Percentiles rank a stretch among this genome's conserved stretches.
Evolutionary conservation across 2,888 invertebrate genomes (phyloP).

Genomic region (Dryocosmus kuriphilus): DNA sequence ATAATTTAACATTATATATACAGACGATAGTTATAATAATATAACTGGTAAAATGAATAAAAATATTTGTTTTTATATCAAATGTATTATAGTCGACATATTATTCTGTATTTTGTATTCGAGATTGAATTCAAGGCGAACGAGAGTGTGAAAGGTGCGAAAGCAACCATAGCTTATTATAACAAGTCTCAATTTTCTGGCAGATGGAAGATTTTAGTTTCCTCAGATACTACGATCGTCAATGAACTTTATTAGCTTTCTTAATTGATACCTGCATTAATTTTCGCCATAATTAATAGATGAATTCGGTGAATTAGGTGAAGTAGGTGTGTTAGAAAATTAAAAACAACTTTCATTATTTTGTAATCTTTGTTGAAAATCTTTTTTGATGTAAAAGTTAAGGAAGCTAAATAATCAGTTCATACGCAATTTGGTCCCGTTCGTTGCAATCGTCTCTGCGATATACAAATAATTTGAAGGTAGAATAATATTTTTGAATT

Average conservation of each 20-base stretch:
- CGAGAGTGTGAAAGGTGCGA: constrained; percentile 55
- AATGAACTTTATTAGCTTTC: neutral
- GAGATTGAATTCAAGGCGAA: constrained; percentile 54
- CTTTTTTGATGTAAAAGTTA: neutral
- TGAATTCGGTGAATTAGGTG: neutral
- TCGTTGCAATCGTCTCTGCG: constrained; percentile 3
- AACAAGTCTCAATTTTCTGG: constrained; percentile 51
- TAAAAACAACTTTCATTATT: neutral
- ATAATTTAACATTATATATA: constrained; percentile 69
- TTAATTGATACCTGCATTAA: neutral
- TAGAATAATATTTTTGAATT: constrained; percentile 1
- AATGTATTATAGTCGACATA: constrained; percentile 76
- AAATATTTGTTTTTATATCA: constrained; percentile 77
- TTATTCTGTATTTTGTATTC: constrained; percentile 76
- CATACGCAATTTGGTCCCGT: constrained; percentile 25
- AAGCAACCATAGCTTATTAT: constrained; percentile 52
- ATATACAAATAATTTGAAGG: neutral
- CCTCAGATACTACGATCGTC: constrained; percentile 44
- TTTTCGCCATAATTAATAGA: neutral
- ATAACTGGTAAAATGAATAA: constrained; percentile 71
- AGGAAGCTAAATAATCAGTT: constrained; percentile 14
- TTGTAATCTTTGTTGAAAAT: neutral
- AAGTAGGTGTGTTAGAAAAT: neutral
- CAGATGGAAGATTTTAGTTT: constrained; percentile 48
- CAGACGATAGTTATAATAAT: constrained; percentile 66